These are phyloP conservation scores for Zeuzera pyrina DNA, from an alignment of 2,888 invertebrate species.

Conservation along the genomic window DNA sequence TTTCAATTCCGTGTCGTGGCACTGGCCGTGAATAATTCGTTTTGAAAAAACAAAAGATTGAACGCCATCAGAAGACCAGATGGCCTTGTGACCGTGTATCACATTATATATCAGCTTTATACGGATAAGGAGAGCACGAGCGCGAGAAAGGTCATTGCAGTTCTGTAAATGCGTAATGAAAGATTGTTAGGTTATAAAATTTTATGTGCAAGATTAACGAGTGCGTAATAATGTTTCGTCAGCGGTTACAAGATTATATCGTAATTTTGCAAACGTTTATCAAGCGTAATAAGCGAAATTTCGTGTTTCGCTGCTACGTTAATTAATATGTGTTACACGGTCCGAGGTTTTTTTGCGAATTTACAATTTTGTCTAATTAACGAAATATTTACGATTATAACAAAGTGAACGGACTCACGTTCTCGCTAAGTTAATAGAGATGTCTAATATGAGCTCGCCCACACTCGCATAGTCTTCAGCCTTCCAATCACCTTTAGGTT, in stretches of 20 bases:
- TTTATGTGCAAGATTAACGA: background rate
- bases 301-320: too few relatives aligned
- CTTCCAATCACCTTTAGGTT: slow-evolving; percentile 87
- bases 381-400: too few relatives aligned
- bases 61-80: slow-evolving; percentile 15
- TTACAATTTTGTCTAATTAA: too few relatives aligned
- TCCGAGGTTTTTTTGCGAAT: too few relatives aligned
- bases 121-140: slow-evolving; percentile 23
- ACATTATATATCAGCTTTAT: background rate
- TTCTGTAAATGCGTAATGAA: slow-evolving; percentile 22
- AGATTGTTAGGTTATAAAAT: slow-evolving; percentile 10
- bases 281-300: too few relatives aligned
- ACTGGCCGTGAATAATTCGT: slow-evolving; percentile 18
- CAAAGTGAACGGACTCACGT: slow-evolving; percentile 74
- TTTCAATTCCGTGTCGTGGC: slow-evolving; percentile 30
- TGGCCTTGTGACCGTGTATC: slow-evolving; percentile 20
- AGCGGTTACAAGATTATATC: too few relatives aligned
- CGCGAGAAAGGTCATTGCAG: slow-evolving; percentile 19
- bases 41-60: slow-evolving; percentile 26
- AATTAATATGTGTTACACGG: too few relatives aligned
- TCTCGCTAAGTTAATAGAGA: slow-evolving; percentile 86
- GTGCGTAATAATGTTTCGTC: background rate
- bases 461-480: slow-evolving; percentile 89
- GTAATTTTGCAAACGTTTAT: too few relatives aligned
- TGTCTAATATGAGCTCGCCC: slow-evolving; percentile 88